Evolutionary conservation across 2,113 vertebrate genomes (phyloP).

Genomic region (Sander lucioperca): DNA sequence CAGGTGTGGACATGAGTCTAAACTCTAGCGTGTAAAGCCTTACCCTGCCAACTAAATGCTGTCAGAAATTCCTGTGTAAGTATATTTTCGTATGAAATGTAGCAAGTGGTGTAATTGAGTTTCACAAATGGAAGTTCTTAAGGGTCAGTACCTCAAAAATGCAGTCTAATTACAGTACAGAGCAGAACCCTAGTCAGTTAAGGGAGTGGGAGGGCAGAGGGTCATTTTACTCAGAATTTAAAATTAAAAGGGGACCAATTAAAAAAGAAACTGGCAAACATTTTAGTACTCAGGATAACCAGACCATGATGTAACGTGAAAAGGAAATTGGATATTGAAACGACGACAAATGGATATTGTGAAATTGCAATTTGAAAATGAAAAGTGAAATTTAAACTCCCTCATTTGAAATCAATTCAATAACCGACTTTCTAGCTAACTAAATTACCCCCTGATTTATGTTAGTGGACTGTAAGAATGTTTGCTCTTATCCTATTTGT

Average conservation of each 20-base stretch:
- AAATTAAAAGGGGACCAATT: background rate
- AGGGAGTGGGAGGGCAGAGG: background rate
- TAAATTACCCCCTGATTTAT: background rate
- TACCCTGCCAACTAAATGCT: background rate
- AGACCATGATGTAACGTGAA: background rate
- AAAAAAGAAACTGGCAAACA: background rate
- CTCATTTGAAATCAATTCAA: background rate
- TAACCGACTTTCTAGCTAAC: background rate
- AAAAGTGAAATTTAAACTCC: background rate
- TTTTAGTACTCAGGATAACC: background rate
- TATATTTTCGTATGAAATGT: background rate
- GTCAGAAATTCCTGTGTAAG: background rate
- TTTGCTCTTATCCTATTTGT: background rate
- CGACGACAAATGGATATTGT: background rate
- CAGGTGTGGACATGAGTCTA: background rate
- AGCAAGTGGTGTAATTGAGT: background rate
- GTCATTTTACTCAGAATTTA: background rate
- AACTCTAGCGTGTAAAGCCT: background rate
- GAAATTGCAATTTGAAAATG: background rate
- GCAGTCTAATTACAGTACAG: background rate
- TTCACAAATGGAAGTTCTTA: background rate
- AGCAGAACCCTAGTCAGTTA: too few relatives aligned
- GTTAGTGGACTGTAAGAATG: background rate
- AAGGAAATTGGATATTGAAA: background rate
- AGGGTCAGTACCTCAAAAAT: background rate